A percentile compares a stretch with the other conserved stretches of the same genome.
Evolutionary conservation across 2,797 vertebrate species (phyloP).

Genomic region (Acanthurus leucopareius): DNA sequence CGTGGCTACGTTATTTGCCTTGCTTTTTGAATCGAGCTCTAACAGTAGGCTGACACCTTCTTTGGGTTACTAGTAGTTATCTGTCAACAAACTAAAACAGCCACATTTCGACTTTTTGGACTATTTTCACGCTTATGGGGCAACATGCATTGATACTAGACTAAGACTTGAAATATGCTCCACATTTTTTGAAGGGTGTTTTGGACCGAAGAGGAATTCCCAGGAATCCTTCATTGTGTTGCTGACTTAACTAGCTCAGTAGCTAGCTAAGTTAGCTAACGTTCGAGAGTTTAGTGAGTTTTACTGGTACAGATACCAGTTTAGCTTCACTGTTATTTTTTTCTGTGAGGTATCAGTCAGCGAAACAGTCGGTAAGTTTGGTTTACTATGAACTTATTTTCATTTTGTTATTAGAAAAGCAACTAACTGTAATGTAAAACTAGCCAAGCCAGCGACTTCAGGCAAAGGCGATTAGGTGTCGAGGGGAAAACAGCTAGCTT

Average conservation of each 20-base stretch:
- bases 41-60: conserved; percentile 34
- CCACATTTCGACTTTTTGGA: conserved; percentile 5
- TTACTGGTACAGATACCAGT: conserved; percentile 52
- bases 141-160: conserved; percentile 41
- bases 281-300: conserved; percentile 3
- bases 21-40: conserved; percentile 84
- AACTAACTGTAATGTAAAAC: background rate
- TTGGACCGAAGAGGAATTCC: conserved; percentile 20
- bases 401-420: background rate
- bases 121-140: background rate
- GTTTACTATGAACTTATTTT: background rate
- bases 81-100: conserved; percentile 57
- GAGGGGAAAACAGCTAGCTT: conserved; percentile 1
- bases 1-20: conserved; percentile 56
- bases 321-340: background rate
- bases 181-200: conserved; percentile 6
- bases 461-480: background rate
- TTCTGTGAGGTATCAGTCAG: background rate
- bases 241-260: conserved; percentile 46
- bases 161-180: conserved; percentile 10
- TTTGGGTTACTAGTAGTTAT: conserved; percentile 13
- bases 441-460: background rate
- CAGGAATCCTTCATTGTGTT: background rate
- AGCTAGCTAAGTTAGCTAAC: conserved; percentile 59
- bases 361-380: conserved; percentile 58